A percentile compares a stretch with the other conserved stretches of the same genome.
Conservation (phyloP, 2,888 invertebrate species). For the Oegoconia quadripuncta region DNA sequence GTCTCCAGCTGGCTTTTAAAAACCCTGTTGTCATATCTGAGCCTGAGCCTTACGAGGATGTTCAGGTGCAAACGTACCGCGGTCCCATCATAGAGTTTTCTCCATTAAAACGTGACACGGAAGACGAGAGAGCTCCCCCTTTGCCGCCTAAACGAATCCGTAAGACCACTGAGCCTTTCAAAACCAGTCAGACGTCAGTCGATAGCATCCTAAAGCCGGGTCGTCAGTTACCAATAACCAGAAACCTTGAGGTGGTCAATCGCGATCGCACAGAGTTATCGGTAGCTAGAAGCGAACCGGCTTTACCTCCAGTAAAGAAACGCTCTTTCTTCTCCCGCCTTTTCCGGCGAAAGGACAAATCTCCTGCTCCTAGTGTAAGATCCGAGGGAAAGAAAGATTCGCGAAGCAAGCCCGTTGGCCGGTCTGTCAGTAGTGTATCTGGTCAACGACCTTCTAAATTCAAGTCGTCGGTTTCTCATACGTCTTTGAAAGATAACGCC, state of each 20-base stretch:
- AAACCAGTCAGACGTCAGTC: conserved; percentile 64
- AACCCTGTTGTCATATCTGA: conserved; percentile 84
- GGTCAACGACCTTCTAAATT: conserved; percentile 76
- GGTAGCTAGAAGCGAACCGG: conserved; percentile 61
- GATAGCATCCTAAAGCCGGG: conserved; percentile 63
- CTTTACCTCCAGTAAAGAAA: conserved; percentile 65
- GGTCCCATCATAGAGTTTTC: conserved; percentile 76
- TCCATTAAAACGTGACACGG: conserved; percentile 75
- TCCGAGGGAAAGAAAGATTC: conserved; percentile 51
- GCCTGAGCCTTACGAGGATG: conserved; percentile 80
- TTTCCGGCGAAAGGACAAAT: conserved; percentile 64
- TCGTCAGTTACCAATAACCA: conserved; percentile 46
- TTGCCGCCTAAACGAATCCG: conserved; percentile 89
- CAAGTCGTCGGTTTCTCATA: conserved; percentile 59
- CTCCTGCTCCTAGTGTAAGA: conserved; percentile 65
- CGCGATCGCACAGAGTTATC: conserved; percentile 36
- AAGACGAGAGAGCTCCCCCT: conserved; percentile 84
- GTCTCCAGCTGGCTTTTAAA: conserved; percentile 91
- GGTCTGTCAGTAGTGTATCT: conserved; percentile 81
- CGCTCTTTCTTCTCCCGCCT: conserved; percentile 70
- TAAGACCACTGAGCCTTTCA: conserved; percentile 65
- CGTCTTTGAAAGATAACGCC: conserved; percentile 63
- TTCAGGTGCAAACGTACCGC: conserved; percentile 67
- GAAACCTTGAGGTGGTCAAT: conserved; percentile 35
- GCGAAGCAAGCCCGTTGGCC: conserved; percentile 68